These are phyloP conservation scores for Aethes cnicana DNA, from an alignment of 2,888 invertebrate species.

Conservation along the genomic window DNA sequence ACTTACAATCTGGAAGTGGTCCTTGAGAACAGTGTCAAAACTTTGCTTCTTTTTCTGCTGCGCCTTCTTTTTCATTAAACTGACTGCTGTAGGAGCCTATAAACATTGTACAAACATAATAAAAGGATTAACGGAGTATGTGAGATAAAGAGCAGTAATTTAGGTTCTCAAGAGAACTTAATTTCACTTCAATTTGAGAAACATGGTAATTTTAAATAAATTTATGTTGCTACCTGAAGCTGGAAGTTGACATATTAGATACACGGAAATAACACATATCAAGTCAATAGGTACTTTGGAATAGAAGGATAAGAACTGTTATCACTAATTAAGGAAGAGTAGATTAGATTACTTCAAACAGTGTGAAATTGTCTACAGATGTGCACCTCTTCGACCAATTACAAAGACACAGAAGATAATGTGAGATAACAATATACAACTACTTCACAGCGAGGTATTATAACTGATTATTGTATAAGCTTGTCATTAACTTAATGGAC, in stretches of 20 bases:
- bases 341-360: not conserved
- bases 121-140: not conserved
- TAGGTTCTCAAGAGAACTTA: not conserved
- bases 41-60: conserved; percentile 81
- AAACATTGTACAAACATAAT: conserved; percentile 30
- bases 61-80: conserved; percentile 87
- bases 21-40: conserved; percentile 76
- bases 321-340: conserved; percentile 4
- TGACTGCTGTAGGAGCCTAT: conserved; percentile 79
- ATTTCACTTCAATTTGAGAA: not conserved
- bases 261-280: too few species aligned
- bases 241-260: too few species aligned
- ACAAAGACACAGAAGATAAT: not conserved
- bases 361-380: not conserved
- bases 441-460: not conserved
- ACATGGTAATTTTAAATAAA: too few species aligned
- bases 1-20: conserved; percentile 86
- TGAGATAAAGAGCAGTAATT: not conserved
- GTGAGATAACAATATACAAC: not conserved
- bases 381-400: not conserved
- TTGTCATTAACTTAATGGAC: conserved; percentile 9
- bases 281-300: too few species aligned
- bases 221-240: too few species aligned
- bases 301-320: conserved; percentile 5
- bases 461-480: not conserved